Evolutionary conservation across 2,797 vertebrate genomes (phyloP).

Genomic region (Tachyglossus aculeatus): DNA sequence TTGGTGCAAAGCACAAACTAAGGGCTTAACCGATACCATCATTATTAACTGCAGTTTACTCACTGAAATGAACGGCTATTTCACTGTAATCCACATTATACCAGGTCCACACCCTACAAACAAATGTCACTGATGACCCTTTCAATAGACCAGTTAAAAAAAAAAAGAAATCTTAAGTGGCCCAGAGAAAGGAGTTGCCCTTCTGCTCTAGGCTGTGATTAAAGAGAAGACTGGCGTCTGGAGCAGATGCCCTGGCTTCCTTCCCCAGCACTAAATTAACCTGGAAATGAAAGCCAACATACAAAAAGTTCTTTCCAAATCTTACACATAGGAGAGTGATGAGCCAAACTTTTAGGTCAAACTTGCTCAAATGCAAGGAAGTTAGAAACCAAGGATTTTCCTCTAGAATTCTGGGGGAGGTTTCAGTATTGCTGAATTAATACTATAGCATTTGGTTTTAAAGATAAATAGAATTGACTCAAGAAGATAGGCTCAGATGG

Average conservation of each 20-base stretch:
- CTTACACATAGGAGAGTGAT: conserved; percentile 13
- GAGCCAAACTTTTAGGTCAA: conserved; percentile 7
- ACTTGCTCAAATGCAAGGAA: neutral
- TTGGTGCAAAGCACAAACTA: too few relatives aligned
- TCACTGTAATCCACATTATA: fast-evolving
- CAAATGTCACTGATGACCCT: neutral
- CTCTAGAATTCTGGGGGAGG: too few relatives aligned
- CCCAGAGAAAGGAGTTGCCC: neutral
- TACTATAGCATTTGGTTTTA: neutral
- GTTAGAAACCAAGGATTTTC: too few relatives aligned
- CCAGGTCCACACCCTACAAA: fast-evolving
- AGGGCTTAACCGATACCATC: too few relatives aligned
- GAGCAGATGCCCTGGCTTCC: conserved; percentile 3
- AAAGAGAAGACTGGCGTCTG: neutral
- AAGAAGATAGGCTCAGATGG: neutral
- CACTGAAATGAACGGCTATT: neutral
- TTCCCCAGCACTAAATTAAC: neutral
- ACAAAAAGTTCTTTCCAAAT: neutral
- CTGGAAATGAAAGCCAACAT: neutral
- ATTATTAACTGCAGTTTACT: too few relatives aligned
- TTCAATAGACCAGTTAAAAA: neutral
- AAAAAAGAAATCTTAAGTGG: neutral
- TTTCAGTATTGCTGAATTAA: neutral
- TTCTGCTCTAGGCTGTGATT: neutral
- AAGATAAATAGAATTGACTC: fast-evolving